These are phyloP conservation scores for Suricata suricatta DNA, from an alignment of 2,113 vertebrate species.

Conservation along the genomic window DNA sequence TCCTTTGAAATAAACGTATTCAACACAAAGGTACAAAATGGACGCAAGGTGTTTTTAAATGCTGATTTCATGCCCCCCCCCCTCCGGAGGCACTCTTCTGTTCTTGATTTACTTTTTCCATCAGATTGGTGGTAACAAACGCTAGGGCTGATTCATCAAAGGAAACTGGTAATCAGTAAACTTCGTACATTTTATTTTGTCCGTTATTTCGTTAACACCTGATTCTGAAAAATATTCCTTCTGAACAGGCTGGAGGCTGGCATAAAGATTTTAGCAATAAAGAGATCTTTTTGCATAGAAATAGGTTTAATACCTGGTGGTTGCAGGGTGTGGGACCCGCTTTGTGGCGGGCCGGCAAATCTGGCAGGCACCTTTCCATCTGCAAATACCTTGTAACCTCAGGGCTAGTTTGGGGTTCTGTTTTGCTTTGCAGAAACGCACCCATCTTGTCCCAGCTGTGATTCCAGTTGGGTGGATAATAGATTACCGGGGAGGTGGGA, in stretches of 20 bases:
- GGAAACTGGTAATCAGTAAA: slow-evolving; percentile 64
- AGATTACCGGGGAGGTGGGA: neutral
- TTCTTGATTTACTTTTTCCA: slow-evolving; percentile 67
- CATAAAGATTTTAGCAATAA: slow-evolving; percentile 69
- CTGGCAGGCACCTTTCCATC: neutral
- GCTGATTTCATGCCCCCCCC: slow-evolving; percentile 41
- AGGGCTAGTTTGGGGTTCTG: neutral
- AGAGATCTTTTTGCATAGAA: slow-evolving; percentile 55
- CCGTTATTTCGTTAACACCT: slow-evolving; percentile 71
- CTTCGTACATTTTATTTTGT: slow-evolving; percentile 64
- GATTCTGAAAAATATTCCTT: slow-evolving; percentile 60
- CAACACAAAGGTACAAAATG: neutral
- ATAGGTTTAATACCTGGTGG: slow-evolving; percentile 54
- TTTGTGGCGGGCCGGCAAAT: neutral
- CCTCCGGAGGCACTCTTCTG: slow-evolving; percentile 28
- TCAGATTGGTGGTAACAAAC: slow-evolving; percentile 38
- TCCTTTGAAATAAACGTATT: neutral
- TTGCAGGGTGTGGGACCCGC: slow-evolving; percentile 22
- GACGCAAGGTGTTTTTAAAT: neutral
- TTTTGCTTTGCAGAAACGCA: neutral
- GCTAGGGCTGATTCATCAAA: slow-evolving; percentile 73
- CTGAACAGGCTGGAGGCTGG: slow-evolving; percentile 55
- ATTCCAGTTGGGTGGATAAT: neutral
- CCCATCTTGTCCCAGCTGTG: neutral
- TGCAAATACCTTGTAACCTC: neutral